Evolutionary conservation across 2,888 invertebrate genomes (phyloP), one percentile per base, ranked within the genome.

Genomic region (Spatulosminthurus flaviceps): DNA sequence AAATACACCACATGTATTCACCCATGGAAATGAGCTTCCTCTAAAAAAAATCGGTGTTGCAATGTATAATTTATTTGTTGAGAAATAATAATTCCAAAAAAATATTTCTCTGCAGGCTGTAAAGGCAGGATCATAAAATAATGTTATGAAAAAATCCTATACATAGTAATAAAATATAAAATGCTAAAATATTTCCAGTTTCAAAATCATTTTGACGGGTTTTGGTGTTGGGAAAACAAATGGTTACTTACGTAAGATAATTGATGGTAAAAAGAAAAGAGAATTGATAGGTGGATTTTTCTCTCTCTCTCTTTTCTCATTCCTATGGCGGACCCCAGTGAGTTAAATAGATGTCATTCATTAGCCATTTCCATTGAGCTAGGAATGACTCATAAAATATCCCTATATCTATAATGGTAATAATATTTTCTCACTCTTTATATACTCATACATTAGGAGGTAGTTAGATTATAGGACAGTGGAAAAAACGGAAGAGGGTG

Each of bases 341-440:
- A 51, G 72, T 75, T 81, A 79, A 81, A 67, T 81, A 76, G 80
- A 80, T 81, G 80, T 81, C 81, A 80, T 81, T 83, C 81, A 82
- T 82, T 82, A 83, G 82, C 79, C 75, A 83, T 79, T 76, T 79
- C 80, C 83, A 84, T 84, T 84, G 80, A 84, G 83, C 83, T 81
- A 43, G 16, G 21, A 60, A 66, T 72, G 80, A 80, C 78, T 81
- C 81, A 78, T 22, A 26, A 41, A 9, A 41, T 41, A 13, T 41
- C 7, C 41, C 7, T 41, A 41, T 9, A 41, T 41, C 41, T 41
- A 51, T 72, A 78, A 29, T 75, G 29, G 41, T 16, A 73, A 22
- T 34, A 60, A 66, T 29, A 60, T 78, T 64, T 43, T 61, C 60
- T n/a, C 22, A 24, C 13, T 70, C 41, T 51, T 71, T 66, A 72